These are phyloP conservation scores for Morus bassanus DNA, from an alignment of 2,797 vertebrate genomes.

Conservation along the genomic window DNA sequence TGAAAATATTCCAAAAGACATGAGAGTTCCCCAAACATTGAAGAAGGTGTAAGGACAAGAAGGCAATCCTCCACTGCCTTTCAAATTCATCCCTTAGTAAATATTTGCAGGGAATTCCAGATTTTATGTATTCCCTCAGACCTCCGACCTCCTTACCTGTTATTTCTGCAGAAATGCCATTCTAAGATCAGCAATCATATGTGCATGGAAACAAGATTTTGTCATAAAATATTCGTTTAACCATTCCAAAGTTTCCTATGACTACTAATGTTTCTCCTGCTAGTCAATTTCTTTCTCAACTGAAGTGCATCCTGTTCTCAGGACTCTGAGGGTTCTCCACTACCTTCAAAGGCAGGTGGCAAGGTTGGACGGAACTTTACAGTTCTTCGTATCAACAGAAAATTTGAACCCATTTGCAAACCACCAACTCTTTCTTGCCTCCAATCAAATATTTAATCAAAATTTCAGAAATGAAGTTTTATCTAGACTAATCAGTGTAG, in stretches of 20 bases:
- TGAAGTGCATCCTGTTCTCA: neutral
- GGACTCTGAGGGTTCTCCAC: neutral
- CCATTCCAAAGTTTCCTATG: neutral
- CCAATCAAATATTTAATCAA: neutral
- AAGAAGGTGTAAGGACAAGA: neutral
- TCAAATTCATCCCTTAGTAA: neutral
- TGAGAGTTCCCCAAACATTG: neutral
- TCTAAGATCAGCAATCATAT: neutral
- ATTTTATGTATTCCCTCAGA: neutral
- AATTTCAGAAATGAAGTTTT: neutral
- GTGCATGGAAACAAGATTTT: neutral
- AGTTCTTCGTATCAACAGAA: neutral
- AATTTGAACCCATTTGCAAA: neutral
- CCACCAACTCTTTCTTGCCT: neutral
- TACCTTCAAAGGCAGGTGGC: neutral
- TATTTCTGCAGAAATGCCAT: neutral
- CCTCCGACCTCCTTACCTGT: neutral
- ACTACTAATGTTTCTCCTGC: neutral
- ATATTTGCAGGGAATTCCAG: neutral
- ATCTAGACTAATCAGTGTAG: neutral
- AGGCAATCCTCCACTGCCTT: neutral
- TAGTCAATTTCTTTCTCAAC: neutral
- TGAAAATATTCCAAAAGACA: neutral
- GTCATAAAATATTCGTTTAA: neutral
- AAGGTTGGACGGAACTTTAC: neutral